Percentiles rank a stretch among this genome's conserved stretches.
Conservation (phyloP, 1,140 invertebrate species). For the Brachionus asplanchnoidis region DNA sequence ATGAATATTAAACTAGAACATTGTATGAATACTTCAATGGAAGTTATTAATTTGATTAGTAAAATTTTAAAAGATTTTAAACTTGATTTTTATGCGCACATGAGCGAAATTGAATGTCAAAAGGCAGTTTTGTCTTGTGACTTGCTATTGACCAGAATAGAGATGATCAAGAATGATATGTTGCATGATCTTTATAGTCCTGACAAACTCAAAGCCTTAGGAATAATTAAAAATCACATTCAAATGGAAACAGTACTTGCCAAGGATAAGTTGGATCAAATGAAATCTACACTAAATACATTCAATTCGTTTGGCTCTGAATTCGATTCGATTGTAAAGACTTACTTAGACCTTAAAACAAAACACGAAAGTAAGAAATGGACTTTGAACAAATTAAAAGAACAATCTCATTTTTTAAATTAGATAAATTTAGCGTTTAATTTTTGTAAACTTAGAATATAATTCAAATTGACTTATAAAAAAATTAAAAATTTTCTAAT, state of each 20-base stretch:
- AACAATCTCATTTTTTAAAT: slow-evolving; percentile 4
- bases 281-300: not conserved
- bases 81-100: slow-evolving; percentile 11
- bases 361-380: slow-evolving; percentile 24
- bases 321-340: slow-evolving; percentile 1
- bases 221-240: slow-evolving; percentile 25
- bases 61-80: not conserved
- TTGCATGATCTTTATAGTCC: not conserved
- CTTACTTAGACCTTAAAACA: slow-evolving; percentile 6
- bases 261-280: not conserved
- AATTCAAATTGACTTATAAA: not conserved
- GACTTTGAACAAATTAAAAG: slow-evolving; percentile 27
- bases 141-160: slow-evolving; percentile 5
- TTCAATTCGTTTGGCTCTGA: slow-evolving; percentile 3
- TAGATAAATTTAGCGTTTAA: not conserved
- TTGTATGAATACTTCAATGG: slow-evolving; percentile 12
- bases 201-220: not conserved
- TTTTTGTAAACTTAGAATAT: not conserved
- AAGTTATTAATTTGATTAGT: not conserved
- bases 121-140: not conserved
- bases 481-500: not conserved
- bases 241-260: not conserved
- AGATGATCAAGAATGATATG: not conserved
- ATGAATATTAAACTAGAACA: slow-evolving; percentile 10
- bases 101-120: slow-evolving; percentile 6